Percentiles rank a stretch among this genome's conserved stretches.
Evolutionary conservation across 2,113 vertebrate genomes (phyloP).

Genomic region (Athene cunicularia): DNA sequence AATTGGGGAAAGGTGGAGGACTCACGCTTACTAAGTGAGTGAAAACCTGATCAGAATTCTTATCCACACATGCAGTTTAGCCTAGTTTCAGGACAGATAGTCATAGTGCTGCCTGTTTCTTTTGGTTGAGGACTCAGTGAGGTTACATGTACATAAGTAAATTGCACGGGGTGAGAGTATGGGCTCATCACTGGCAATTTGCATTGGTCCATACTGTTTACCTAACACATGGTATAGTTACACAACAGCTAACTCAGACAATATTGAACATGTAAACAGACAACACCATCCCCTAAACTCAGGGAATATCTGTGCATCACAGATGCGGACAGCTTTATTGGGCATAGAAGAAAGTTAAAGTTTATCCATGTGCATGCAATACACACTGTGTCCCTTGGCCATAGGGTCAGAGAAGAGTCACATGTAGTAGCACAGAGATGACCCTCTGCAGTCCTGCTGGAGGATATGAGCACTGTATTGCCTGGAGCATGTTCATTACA

Average conservation of each 20-base stretch:
- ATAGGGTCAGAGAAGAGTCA: neutral
- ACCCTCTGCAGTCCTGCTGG: neutral
- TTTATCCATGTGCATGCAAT: neutral
- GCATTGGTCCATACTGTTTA: neutral
- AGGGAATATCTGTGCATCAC: neutral
- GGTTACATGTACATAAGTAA: rapidly evolving
- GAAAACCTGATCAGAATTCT: neutral
- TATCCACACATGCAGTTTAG: neutral
- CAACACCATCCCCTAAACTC: neutral
- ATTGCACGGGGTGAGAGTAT: neutral
- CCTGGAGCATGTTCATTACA: neutral
- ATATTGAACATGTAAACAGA: neutral
- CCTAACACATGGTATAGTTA: neutral
- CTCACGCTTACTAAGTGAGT: neutral
- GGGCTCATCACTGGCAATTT: neutral
- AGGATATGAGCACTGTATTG: neutral
- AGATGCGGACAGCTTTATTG: neutral
- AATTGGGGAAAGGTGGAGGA: neutral
- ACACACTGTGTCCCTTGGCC: too few species aligned
- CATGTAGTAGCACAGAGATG: neutral
- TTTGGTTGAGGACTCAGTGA: neutral
- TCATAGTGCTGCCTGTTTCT: neutral
- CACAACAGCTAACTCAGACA: neutral
- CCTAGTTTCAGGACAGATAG: neutral
- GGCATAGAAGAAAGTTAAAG: neutral